A percentile compares a stretch with the other conserved stretches of the same genome.
phyloP scores from a whole-genome alignment of 1,140 invertebrate species.

The Drosophila burlai region DNA sequence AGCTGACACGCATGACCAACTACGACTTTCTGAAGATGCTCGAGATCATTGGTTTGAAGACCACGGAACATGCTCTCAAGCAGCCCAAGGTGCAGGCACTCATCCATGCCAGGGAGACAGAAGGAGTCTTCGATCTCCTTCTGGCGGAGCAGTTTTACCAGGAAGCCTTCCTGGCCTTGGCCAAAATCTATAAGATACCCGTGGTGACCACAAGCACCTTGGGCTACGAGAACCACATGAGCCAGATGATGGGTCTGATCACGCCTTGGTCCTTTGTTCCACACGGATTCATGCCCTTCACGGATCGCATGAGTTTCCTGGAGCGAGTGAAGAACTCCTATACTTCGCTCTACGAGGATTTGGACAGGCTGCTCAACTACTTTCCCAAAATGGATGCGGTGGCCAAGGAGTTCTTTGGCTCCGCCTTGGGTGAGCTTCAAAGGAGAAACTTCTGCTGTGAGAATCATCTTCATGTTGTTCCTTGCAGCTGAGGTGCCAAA shows the following conservation, averaged over 20 bases:
- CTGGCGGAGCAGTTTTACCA: conserved; percentile 84
- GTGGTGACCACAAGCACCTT: conserved; percentile 79
- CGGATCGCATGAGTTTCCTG: conserved; percentile 82
- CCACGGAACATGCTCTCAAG: conserved; percentile 76
- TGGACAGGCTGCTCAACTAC: conserved; percentile 59
- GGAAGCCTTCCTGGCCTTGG: conserved; percentile 83
- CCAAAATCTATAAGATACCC: conserved; percentile 81
- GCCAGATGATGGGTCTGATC: conserved; percentile 80
- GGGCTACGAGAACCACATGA: conserved; percentile 79
- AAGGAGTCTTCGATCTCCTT: conserved; percentile 84
- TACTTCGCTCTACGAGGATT: conserved; percentile 61
- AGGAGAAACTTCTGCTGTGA: accelerated
- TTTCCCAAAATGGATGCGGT: conserved; percentile 84
- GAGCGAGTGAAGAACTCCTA: conserved; percentile 82
- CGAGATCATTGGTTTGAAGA: conserved; percentile 70
- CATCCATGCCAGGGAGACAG: conserved; percentile 70
- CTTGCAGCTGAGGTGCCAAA: conserved; percentile 83
- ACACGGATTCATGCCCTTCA: conserved; percentile 67
- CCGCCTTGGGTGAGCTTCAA: conserved; percentile 63
- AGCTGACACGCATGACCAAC: conserved; percentile 72
- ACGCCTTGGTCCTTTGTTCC: conserved; percentile 83
- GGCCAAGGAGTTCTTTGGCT: conserved; percentile 73
- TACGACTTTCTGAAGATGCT: conserved; percentile 74
- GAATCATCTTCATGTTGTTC: background rate
- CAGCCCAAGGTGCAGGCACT: conserved; percentile 82